Base-by-base conservation (phyloP, 2,888 invertebrate genomes). In the Abscondita cerata region DNA sequence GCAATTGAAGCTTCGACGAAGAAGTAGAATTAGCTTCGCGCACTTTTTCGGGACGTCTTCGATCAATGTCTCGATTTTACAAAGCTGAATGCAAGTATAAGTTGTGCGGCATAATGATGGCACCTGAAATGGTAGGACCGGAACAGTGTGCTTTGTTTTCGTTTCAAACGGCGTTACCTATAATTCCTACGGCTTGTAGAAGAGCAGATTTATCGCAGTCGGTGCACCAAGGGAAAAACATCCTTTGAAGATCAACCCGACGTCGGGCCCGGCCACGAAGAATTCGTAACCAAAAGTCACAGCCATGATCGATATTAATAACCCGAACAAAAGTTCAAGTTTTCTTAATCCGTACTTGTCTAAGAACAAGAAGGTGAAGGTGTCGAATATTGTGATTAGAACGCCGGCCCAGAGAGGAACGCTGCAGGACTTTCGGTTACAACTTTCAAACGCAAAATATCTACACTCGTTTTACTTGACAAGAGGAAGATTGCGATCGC, bases 81-180 rank as follows among this genome's bases (percentile, higher is more conserved):
- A 95, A 84, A n/a, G 95, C 95, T 25, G 95, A 95, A 78, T 96
- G 95, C 12, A 95, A 83, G 77, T 94, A 95, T 53, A 95, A 83
- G 81, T 95, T 95, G 75, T 95, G 95, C 0, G 95, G 95, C 95
- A 95, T 95, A 68, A 95, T 95, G 20, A 95, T 92, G 41, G 92
- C 80, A 44, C 80, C 80, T 79, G 62, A 47, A 58, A n/a, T n/a
- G n/a, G n/a, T n/a, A n/a, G n/a, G n/a, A n/a, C n/a, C n/a, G n/a
- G n/a, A n/a, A n/a, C n/a, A n/a, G n/a, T n/a, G n/a, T n/a, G n/a
- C n/a, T n/a, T n/a, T n/a, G n/a, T n/a, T n/a, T n/a, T n/a, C n/a
- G n/a, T n/a, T n/a, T n/a, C n/a, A n/a, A n/a, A n/a, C n/a, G n/a
- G n/a, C n/a, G n/a, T 64, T 68, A 77, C 79, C 95, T 53, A 95